Conservation (phyloP, 2,113 vertebrate genomes). For the Drymodes brunneopygia region DNA sequence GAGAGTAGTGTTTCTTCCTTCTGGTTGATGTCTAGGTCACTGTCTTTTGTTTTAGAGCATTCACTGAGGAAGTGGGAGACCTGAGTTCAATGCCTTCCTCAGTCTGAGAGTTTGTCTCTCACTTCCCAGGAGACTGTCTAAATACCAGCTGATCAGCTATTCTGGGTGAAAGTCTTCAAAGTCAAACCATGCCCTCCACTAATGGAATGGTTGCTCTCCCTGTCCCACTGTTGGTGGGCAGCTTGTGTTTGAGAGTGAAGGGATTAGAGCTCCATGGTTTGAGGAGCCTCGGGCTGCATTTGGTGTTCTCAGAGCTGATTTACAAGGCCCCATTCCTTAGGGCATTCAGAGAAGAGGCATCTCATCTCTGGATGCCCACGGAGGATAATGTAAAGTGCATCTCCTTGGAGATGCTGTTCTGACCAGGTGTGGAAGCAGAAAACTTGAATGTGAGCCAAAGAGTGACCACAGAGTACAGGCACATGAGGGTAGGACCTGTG, state of each 20-base stretch:
- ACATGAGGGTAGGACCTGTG: background rate
- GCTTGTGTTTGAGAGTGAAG: background rate
- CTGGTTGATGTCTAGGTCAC: background rate
- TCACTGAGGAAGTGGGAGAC: conserved; percentile 51
- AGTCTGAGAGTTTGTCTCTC: conserved; percentile 23
- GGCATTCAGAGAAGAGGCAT: background rate
- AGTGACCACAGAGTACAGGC: background rate
- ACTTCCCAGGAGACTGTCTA: conserved; percentile 25
- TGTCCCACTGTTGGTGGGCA: background rate
- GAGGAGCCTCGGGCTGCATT: background rate
- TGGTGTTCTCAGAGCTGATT: background rate
- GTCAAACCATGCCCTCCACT: background rate
- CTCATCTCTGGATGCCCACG: background rate
- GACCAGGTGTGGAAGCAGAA: background rate
- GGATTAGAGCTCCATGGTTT: background rate
- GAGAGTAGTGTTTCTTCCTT: background rate
- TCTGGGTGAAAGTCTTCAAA: background rate
- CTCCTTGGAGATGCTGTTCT: background rate
- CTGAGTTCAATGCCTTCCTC: conserved; percentile 37
- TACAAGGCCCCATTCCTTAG: background rate
- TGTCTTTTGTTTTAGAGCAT: conserved; percentile 16
- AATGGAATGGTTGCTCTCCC: background rate
- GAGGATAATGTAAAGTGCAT: background rate
- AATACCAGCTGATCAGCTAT: background rate
- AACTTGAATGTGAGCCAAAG: background rate